Conservation (phyloP, 1,140 invertebrate species). For the Colletes gigas region DNA sequence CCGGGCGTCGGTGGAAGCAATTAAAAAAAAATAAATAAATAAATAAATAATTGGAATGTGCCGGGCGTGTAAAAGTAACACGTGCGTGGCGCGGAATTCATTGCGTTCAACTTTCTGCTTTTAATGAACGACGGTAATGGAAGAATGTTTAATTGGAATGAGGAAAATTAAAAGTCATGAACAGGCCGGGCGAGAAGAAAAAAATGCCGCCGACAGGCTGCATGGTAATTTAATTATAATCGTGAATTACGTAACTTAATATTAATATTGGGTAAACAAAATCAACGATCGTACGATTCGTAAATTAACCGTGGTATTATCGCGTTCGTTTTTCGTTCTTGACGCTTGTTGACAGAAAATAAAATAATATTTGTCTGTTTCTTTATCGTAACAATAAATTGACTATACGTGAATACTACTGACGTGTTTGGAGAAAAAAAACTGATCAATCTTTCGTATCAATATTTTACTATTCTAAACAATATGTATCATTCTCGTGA, state of each 20-base stretch:
- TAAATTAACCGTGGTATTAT: too few species aligned
- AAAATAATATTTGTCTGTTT: too few species aligned
- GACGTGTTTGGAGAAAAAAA: too few species aligned
- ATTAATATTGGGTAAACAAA: neutral
- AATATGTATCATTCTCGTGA: too few species aligned
- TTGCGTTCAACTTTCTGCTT: constrained; percentile 7
- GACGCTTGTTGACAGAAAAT: too few species aligned
- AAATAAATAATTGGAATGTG: constrained; percentile 21
- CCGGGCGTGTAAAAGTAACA: constrained; percentile 13
- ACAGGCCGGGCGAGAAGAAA: neutral
- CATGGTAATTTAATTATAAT: neutral
- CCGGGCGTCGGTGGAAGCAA: neutral
- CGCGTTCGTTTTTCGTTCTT: too few species aligned
- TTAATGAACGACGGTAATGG: constrained; percentile 27
- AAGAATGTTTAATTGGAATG: constrained; percentile 36
- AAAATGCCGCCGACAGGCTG: neutral
- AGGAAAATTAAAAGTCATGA: constrained; percentile 3
- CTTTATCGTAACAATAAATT: too few species aligned
- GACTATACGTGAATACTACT: too few species aligned
- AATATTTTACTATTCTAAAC: too few species aligned
- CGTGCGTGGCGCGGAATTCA: neutral
- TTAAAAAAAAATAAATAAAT: neutral
- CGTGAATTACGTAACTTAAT: neutral
- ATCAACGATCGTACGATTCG: neutral
- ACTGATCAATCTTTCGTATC: too few species aligned